A percentile compares a stretch with the other conserved stretches of the same genome.
Conservation (phyloP, 2,888 invertebrate genomes). For the Lydus trimaculatus region DNA sequence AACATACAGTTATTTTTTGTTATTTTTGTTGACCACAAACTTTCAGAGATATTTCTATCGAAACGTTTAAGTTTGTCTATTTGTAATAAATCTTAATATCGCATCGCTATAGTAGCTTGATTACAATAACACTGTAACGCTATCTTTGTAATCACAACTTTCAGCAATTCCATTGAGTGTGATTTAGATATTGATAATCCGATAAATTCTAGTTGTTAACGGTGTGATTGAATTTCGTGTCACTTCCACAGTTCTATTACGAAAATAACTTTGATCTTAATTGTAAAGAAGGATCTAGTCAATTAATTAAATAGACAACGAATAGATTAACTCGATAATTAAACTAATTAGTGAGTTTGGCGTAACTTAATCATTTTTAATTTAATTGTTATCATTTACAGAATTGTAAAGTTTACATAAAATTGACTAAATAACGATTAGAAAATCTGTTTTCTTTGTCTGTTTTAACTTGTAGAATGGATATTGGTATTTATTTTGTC, state of each 20-base stretch:
- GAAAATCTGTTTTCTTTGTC: no score
- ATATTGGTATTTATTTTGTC: background rate
- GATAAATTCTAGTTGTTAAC: background rate
- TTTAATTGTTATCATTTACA: background rate
- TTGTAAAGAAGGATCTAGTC: background rate
- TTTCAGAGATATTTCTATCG: background rate
- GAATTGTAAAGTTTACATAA: no score
- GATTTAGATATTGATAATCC: background rate
- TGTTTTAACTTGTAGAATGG: no score
- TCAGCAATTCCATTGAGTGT: no score
- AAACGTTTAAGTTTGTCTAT: background rate
- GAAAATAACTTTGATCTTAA: background rate
- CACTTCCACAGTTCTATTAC: background rate
- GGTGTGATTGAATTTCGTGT: background rate
- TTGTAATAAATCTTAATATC: background rate
- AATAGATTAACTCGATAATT: background rate
- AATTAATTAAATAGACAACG: background rate
- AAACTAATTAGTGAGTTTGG: conserved; percentile 7
- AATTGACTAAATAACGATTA: no score
- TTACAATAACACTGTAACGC: no score
- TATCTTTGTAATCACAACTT: no score
- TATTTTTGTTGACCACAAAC: background rate
- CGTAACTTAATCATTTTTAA: background rate
- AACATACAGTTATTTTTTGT: background rate
- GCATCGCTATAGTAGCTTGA: no score